phyloP scores from a whole-genome alignment of 2,888 invertebrate genomes.

The Bhutanitis thaidina region DNA sequence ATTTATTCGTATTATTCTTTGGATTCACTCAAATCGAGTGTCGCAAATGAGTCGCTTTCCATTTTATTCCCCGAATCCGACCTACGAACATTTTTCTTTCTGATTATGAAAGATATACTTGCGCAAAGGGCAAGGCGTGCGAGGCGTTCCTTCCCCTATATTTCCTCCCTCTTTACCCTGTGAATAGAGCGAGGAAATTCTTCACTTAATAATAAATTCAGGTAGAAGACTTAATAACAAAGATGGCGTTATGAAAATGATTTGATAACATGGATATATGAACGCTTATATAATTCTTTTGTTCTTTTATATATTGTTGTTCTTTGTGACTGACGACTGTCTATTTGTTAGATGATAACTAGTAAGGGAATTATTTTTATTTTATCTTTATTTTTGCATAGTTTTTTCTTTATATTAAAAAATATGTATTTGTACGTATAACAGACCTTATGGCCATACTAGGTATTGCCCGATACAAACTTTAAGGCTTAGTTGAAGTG shows the following conservation, averaged over 20 bases:
- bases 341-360: not conserved
- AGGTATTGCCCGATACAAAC: too few species aligned
- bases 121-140: not conserved
- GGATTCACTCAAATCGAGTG: not conserved
- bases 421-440: too few species aligned
- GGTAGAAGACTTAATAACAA: slow-evolving; percentile 16
- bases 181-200: slow-evolving; percentile 13
- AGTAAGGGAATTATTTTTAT: not conserved
- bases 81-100: slow-evolving; percentile 1
- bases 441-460: too few species aligned
- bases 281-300: slow-evolving; percentile 14
- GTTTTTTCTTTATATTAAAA: too few species aligned
- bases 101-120: slow-evolving; percentile 11
- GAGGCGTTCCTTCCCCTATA: not conserved
- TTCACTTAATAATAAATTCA: slow-evolving; percentile 18
- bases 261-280: slow-evolving; percentile 23
- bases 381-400: too few species aligned
- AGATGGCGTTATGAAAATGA: slow-evolving; percentile 15
- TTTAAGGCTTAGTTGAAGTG: too few species aligned
- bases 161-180: not conserved
- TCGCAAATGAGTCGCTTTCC: not conserved
- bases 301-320: not conserved
- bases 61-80: slow-evolving; percentile 1
- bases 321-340: not conserved
- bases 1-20: too few species aligned